These are phyloP conservation scores for Brachionus plicatilis DNA, from an alignment of 1,140 invertebrate genomes.

Conservation along the genomic window DNA sequence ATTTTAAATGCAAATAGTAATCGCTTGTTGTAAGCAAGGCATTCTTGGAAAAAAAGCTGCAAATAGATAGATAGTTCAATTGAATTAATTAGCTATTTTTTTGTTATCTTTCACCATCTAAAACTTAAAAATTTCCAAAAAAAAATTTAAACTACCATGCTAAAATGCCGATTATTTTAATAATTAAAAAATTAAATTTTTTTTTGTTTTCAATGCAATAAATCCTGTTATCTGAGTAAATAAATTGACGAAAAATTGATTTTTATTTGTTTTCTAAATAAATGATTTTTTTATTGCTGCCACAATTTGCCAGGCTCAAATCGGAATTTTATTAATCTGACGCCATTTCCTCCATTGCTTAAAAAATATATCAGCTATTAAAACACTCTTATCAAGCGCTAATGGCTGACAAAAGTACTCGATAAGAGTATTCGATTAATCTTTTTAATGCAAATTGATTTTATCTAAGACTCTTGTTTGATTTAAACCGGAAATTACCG, in stretches of 20 bases:
- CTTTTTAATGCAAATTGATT: not conserved
- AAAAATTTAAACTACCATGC: not conserved
- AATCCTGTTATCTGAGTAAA: not conserved
- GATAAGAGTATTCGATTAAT: not conserved
- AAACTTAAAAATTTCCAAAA: not conserved
- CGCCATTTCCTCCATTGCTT: not conserved
- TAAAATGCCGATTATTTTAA: too few relatives aligned
- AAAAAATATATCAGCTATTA: not conserved
- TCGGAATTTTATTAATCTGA: not conserved
- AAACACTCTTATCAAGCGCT: not conserved
- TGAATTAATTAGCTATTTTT: not conserved
- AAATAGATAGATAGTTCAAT: conserved; percentile 1
- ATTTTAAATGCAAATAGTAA: not conserved
- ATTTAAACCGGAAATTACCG: not conserved
- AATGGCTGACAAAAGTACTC: not conserved
- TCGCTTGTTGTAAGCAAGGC: not conserved
- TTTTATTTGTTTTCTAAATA: not conserved
- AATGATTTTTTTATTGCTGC: not conserved
- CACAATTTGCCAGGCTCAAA: not conserved
- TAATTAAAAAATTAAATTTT: not conserved
- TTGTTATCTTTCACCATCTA: not conserved
- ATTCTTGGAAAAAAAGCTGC: not conserved
- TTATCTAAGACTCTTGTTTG: not conserved
- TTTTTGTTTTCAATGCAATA: not conserved
- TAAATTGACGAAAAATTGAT: not conserved